These are phyloP conservation scores for Tamias sibiricus DNA, from an alignment of 2,113 vertebrate species.

Conservation along the genomic window DNA sequence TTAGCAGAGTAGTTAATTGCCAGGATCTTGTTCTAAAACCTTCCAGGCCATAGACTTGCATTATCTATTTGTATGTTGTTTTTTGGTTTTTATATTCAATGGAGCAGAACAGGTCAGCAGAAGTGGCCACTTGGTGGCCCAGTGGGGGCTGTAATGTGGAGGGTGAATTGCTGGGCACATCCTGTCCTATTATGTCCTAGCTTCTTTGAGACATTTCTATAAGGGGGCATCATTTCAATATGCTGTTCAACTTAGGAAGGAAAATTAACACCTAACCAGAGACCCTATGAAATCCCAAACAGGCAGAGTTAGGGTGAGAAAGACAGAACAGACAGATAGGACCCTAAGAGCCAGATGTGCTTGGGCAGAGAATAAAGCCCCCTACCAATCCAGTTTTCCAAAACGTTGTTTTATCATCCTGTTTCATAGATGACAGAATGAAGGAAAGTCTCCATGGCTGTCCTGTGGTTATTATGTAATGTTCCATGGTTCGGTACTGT, in stretches of 20 bases:
- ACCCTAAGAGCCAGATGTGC: not conserved
- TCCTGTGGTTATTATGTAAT: too few species aligned
- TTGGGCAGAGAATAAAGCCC: not conserved
- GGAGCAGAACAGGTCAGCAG: not conserved
- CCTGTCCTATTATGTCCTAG: not conserved
- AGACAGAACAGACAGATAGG: not conserved
- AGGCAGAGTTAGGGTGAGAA: not conserved
- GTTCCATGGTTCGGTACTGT: not conserved
- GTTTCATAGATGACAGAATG: not conserved
- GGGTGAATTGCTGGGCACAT: not conserved
- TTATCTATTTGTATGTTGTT: not conserved
- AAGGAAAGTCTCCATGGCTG: not conserved
- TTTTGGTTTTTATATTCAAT: not conserved
- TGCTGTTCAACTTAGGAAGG: not conserved
- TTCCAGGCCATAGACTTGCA: not conserved
- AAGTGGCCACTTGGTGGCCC: not conserved
- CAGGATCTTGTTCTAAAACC: constrained; percentile 6
- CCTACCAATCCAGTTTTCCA: not conserved
- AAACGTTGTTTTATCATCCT: not conserved
- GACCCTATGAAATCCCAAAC: not conserved
- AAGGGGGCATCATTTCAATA: not conserved
- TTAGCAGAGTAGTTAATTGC: not conserved
- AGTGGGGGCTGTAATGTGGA: not conserved
- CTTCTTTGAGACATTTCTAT: not conserved
- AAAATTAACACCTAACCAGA: not conserved